Conservation (phyloP, 2,888 invertebrate genomes). For the Mylabris sibirica region DNA sequence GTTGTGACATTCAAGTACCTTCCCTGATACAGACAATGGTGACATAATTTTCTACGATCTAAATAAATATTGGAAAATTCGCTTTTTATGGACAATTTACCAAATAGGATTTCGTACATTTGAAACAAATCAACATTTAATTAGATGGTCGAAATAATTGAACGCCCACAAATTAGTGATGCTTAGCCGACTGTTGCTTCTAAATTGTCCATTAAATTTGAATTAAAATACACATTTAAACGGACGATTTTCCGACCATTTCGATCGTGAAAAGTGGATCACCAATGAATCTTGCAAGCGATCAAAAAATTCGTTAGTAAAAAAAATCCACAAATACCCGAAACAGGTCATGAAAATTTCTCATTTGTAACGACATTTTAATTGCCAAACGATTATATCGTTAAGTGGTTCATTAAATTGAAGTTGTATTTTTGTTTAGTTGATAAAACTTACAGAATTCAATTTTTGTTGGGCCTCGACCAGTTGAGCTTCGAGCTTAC, state of each 20-base stretch:
- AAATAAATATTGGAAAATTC: neutral
- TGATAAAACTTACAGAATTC: slow-evolving; percentile 26
- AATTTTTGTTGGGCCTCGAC: slow-evolving; percentile 47
- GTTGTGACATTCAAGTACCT: neutral
- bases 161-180: neutral
- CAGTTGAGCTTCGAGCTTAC: slow-evolving; percentile 54
- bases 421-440: neutral
- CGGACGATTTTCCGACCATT: neutral
- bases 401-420: neutral
- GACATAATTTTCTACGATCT: too few species aligned
- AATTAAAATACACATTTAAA: neutral
- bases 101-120: neutral
- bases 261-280: neutral
- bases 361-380: neutral
- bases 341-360: neutral
- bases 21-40: too few species aligned
- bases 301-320: neutral
- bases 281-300: neutral
- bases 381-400: neutral
- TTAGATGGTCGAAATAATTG: neutral
- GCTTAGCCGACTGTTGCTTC: neutral
- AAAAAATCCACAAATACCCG: neutral
- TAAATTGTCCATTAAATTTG: slow-evolving; percentile 2
- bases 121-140: neutral
- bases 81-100: neutral